These are phyloP conservation scores for Argopecten irradians DNA, from an alignment of 1,140 invertebrate genomes.

Conservation along the genomic window DNA sequence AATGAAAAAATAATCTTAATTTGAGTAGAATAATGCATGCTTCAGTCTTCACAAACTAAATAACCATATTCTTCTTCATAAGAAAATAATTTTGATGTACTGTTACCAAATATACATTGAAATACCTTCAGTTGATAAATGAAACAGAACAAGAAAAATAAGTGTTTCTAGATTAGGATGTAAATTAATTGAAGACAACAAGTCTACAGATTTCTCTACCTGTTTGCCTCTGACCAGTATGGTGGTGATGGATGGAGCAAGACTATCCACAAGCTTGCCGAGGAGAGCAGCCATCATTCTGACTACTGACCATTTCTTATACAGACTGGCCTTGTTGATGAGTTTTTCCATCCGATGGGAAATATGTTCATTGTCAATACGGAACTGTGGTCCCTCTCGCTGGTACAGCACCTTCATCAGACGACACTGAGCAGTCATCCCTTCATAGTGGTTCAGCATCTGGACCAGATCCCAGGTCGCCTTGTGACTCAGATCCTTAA, in stretches of 20 bases:
- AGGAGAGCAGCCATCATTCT: constrained; percentile 95
- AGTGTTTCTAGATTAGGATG: too few relatives aligned
- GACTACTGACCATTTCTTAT: constrained; percentile 92
- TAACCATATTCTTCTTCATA: too few relatives aligned
- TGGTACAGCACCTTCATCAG: constrained; percentile 90
- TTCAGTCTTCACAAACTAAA: too few relatives aligned
- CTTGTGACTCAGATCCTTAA: constrained; percentile 64
- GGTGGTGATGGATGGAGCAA: constrained; percentile 98
- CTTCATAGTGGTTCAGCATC: constrained; percentile 78
- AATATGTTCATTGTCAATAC: constrained; percentile 83
- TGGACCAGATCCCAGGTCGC: constrained; percentile 77
- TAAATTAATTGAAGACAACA: not conserved
- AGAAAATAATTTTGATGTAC: too few relatives aligned
- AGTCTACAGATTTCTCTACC: constrained; percentile 80
- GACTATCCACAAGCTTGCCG: constrained; percentile 96
- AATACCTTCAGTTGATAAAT: too few relatives aligned
- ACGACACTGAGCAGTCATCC: constrained; percentile 88
- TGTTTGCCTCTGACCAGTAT: constrained; percentile 98
- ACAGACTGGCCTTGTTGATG: constrained; percentile 90
- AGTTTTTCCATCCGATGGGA: constrained; percentile 86
- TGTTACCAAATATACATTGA: too few relatives aligned
- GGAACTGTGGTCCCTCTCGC: constrained; percentile 88
- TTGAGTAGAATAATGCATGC: too few relatives aligned
- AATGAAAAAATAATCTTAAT: too few relatives aligned
- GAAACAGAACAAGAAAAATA: too few relatives aligned